Base-by-base conservation (phyloP, 2,113 vertebrate genomes). In the Nyctereutes procyonoides region DNA sequence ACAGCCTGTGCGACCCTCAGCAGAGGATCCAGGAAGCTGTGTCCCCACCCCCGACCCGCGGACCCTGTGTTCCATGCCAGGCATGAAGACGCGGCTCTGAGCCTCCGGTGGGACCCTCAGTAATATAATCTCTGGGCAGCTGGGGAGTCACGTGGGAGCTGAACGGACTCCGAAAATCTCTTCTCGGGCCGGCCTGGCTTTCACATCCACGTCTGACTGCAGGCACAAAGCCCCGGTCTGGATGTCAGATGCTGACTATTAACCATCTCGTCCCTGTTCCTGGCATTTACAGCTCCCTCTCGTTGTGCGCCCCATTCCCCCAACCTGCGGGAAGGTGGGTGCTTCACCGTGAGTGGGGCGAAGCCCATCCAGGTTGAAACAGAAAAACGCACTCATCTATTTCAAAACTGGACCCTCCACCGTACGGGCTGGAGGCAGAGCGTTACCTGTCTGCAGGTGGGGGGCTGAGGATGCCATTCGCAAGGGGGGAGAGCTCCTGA, bases 1-100 rank as follows among this genome's bases (percentile, higher is more conserved):
- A 0, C 7, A 56, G n/a, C 73, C 51, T 58, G 20, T 28, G 62
- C 26, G 73, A 48, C 15, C 30, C 55, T 38, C 55, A 5, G 76
- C 55, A 7, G 76, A 24, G 43, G 38, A 53, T 38, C 9, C 83
- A 1, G 2, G 1, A 20, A 24, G 63, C 48, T 43, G 51, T 0
- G 2, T 5, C 28, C 79, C 24, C 9, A 4, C 19, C 19, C 71
- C 48, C 10, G 69, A 38, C 32, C 26, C 60, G 2, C 0, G 0
- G 60, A 24, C 24, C 13, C 24, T 48, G 22, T 48, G 73, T 48
- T 26, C 43, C 38, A 48, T 7, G 7, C 73, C 73, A 24, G 24
- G 38, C 12, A 48, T 28, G 43, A 48, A 48, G 73, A 28, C 38
- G 3, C 3, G 13, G 73, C 24, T 30, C 43, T 9, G 43, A 51